Evolutionary conservation across 2,797 vertebrate genomes (phyloP), one percentile per base, ranked within the genome.

Genomic region (Tokudaia tokunoshimensis): DNA sequence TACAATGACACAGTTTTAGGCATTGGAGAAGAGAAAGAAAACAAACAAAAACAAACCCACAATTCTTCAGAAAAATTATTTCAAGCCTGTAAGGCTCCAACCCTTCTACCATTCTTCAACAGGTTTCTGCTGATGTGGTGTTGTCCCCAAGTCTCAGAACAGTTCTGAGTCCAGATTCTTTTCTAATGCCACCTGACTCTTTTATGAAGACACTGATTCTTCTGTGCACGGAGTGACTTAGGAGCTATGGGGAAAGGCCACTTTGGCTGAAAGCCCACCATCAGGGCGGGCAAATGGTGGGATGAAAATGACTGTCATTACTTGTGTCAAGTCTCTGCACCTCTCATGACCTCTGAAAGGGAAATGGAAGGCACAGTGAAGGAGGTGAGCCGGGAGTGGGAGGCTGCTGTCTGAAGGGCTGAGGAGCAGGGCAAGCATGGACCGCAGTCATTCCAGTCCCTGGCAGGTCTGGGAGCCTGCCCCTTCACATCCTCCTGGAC

Each of bases 191-290:
- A 34, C 47, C 44, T 5, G 14, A 44, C 41, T 50, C 8, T 34
- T 52, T 78, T 52, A 82, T 95, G 70, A 72, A 41, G 24, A 76
- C 15, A 31, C 19, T 17, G 11, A 52, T 24, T 29, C 83, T 10
- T 20, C 37, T 24, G 1, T 29, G 19, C 50, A 55, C 6, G 15
- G 4, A 92, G 6, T 75, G 89, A 41, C 81, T 80, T 26, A n/a
- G n/a, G 47, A 63, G 34, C 15, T 10, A 19, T 0, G 4, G 29
- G 37, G 70, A 41, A 17, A 57, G 3, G 41, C 19, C 50, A 92
- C 44, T 6, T 37, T 72, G 90, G 96, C 92, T 94, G 89, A 89
- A 92, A 90, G 34, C 63, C 67, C 20, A 19, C 78, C 94, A 93
- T 0, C 0, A 37, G 22, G 34, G 76, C 63, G 93, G 78, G 79